Percentiles rank a stretch among this genome's conserved stretches.
Conservation (phyloP, 2,888 invertebrate genomes). For the Aphrophora alni region DNA sequence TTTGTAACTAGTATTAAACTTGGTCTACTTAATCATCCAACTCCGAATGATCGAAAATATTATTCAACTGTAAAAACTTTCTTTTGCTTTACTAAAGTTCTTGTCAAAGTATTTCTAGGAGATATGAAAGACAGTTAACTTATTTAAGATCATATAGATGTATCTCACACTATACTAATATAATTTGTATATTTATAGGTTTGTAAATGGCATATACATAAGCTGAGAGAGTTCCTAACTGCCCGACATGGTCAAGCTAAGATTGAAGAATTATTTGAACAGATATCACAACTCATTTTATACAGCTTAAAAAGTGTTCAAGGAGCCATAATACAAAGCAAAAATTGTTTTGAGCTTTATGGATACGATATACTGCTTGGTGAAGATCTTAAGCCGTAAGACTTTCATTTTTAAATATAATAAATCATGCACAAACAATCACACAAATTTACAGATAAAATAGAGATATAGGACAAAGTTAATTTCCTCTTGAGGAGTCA, state of each 20-base stretch:
- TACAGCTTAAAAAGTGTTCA: slow-evolving; percentile 63
- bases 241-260: slow-evolving; percentile 61
- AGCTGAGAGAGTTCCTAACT: slow-evolving; percentile 62
- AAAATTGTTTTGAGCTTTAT: slow-evolving; percentile 69
- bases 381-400: slow-evolving; percentile 60
- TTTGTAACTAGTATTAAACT: too few relatives aligned
- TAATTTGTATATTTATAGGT: slow-evolving; percentile 57
- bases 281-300: slow-evolving; percentile 63
- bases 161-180: too few relatives aligned
- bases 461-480: too few relatives aligned
- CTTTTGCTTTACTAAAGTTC: too few relatives aligned
- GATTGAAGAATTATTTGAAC: slow-evolving; percentile 59
- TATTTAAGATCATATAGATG: too few relatives aligned
- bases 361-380: slow-evolving; percentile 68
- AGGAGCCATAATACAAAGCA: slow-evolving; percentile 60
- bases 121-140: too few relatives aligned
- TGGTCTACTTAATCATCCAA: too few relatives aligned
- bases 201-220: slow-evolving; percentile 64
- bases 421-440: too few relatives aligned
- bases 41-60: too few relatives aligned
- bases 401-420: not conserved
- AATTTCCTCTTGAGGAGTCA: not conserved
- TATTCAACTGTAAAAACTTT: too few relatives aligned
- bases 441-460: too few relatives aligned
- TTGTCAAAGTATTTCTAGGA: too few relatives aligned